Evolutionary conservation across 1,140 invertebrate genomes (phyloP).

Genomic region (Heterodera schachtii): DNA sequence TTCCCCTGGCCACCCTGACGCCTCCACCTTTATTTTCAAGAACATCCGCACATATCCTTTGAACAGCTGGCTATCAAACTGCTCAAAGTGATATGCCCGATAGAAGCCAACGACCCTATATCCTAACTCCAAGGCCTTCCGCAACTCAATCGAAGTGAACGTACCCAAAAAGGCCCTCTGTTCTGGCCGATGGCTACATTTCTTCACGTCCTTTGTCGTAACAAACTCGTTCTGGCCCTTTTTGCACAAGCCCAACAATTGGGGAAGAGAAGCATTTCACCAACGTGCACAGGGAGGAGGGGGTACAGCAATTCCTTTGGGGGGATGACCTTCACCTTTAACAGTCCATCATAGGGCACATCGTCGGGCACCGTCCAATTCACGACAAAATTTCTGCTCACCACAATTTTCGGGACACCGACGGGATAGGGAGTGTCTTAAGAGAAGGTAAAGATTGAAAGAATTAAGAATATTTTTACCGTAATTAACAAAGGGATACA

Average conservation of each 20-base stretch:
- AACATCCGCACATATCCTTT: not conserved
- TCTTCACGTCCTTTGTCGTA: not conserved
- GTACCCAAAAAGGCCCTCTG: not conserved
- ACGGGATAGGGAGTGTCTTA: not conserved
- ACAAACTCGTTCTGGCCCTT: not conserved
- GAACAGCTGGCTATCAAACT: not conserved
- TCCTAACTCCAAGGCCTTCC: not conserved
- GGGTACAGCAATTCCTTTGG: not conserved
- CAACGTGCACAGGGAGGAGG: not conserved
- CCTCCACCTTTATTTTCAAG: too few relatives aligned
- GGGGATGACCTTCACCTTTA: conserved; percentile 12
- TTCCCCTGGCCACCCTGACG: too few relatives aligned
- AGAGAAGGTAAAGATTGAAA: not conserved
- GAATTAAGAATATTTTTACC: not conserved
- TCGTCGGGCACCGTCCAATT: not conserved
- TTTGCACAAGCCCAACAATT: not conserved
- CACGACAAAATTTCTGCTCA: not conserved
- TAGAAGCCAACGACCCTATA: not conserved
- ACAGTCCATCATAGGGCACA: not conserved
- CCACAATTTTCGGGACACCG: not conserved
- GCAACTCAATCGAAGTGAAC: not conserved
- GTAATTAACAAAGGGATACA: not conserved
- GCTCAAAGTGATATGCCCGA: not conserved
- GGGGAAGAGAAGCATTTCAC: not conserved
- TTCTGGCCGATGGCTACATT: not conserved